These are phyloP conservation scores for Todiramphus chloris DNA, from an alignment of 2,113 vertebrate genomes.

Conservation along the genomic window DNA sequence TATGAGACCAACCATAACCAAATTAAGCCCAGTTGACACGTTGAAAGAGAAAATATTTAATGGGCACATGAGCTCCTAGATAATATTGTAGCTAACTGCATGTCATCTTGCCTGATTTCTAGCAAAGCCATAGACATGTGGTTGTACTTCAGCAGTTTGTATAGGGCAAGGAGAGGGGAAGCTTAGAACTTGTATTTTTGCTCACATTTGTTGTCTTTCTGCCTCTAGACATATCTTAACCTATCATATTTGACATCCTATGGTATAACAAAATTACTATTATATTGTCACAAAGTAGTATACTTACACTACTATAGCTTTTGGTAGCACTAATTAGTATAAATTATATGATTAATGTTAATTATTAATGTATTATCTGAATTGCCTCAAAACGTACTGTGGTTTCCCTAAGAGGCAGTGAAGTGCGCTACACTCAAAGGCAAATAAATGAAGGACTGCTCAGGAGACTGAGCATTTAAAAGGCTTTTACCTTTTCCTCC, in stretches of 20 bases:
- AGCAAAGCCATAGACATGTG: neutral
- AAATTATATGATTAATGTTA: neutral
- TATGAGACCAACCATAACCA: neutral
- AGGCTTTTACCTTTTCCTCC: neutral
- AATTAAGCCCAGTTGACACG: neutral
- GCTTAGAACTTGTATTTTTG: neutral
- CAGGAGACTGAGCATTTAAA: neutral
- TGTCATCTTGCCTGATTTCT: neutral
- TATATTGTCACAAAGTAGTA: neutral
- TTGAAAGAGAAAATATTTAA: neutral
- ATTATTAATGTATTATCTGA: neutral
- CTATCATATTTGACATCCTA: neutral
- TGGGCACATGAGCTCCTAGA: rapidly evolving
- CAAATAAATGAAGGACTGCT: neutral
- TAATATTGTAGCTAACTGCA: neutral
- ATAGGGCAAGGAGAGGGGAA: neutral
- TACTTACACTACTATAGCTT: neutral
- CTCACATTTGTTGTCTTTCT: neutral
- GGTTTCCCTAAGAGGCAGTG: neutral
- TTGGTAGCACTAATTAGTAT: neutral
- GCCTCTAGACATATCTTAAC: neutral
- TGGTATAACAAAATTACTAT: neutral
- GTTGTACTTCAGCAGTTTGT: neutral
- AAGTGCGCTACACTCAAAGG: neutral
- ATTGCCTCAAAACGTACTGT: neutral